phyloP scores from a whole-genome alignment of 2,797 vertebrate species.

The Loriculus beryllinus region DNA sequence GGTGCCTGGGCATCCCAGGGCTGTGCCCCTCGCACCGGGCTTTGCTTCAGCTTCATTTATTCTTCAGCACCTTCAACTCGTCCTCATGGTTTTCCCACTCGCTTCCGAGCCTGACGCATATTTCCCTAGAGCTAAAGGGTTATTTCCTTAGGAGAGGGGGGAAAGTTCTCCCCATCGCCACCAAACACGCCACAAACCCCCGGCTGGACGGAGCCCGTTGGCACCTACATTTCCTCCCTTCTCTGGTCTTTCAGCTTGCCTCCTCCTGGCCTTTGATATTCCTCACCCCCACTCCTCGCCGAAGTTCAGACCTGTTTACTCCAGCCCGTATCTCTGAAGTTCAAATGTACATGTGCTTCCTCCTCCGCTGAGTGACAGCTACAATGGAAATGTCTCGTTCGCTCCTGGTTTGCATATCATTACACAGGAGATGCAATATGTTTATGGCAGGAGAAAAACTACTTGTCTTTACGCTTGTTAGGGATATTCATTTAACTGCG shows the following conservation, averaged over 20 bases:
- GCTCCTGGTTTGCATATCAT: slow-evolving; percentile 73
- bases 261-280: slow-evolving; percentile 14
- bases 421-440: slow-evolving; percentile 63
- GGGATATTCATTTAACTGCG: slow-evolving; percentile 43
- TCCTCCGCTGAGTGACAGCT: slow-evolving; percentile 68
- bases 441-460: slow-evolving; percentile 68
- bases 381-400: slow-evolving; percentile 72
- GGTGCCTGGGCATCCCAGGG: not conserved
- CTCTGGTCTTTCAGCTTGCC: not conserved
- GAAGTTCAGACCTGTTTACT: slow-evolving; percentile 71
- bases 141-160: not conserved
- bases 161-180: not conserved
- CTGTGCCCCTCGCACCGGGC: not conserved
- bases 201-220: not conserved
- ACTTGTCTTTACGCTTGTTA: slow-evolving; percentile 59
- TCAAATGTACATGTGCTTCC: slow-evolving; percentile 71
- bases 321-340: slow-evolving; percentile 67
- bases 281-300: slow-evolving; percentile 21
- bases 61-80: not conserved
- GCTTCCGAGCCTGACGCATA: fast-evolving
- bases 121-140: not conserved
- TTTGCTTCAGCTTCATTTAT: not conserved
- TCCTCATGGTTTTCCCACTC: not conserved
- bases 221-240: not conserved
- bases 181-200: not conserved